These are phyloP conservation scores for Goniozus legneri DNA, from an alignment of 1,140 invertebrate genomes.

Conservation along the genomic window DNA sequence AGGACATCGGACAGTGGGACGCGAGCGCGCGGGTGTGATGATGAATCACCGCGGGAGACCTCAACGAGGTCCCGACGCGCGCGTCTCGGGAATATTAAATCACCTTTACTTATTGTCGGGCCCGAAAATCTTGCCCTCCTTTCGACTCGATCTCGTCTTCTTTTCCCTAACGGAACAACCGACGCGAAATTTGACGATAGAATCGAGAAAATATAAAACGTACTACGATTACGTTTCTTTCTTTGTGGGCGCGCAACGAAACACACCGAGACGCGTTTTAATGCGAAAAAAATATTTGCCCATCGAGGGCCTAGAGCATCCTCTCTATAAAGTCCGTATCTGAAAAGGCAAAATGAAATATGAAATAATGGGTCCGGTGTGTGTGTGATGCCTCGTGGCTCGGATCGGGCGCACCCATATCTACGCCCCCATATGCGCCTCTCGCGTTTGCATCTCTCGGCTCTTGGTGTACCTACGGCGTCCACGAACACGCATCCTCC, in stretches of 20 bases:
- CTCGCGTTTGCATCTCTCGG: too few species aligned
- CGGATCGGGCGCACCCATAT: constrained; percentile 53
- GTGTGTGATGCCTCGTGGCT: constrained; percentile 49
- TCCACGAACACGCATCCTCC: constrained; percentile 16
- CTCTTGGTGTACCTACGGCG: too few species aligned
- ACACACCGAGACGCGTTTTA: too few species aligned
- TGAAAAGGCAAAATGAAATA: constrained; percentile 52
- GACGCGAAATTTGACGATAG: too few species aligned
- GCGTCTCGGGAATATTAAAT: constrained; percentile 38
- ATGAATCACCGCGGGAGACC: constrained; percentile 35
- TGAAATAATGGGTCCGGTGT: constrained; percentile 54
- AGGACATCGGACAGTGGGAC: constrained; percentile 40
- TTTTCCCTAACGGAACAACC: too few species aligned
- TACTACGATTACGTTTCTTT: too few species aligned
- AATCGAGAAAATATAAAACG: too few species aligned
- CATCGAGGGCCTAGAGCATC: too few species aligned
- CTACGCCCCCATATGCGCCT: constrained; percentile 52
- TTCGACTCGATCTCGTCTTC: background rate
- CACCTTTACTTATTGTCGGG: constrained; percentile 21
- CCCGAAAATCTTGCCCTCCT: background rate
- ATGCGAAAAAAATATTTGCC: too few species aligned
- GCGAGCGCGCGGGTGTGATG: constrained; percentile 41
- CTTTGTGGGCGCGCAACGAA: too few species aligned
- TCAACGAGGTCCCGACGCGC: constrained; percentile 20
- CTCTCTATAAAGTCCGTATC: constrained; percentile 30